These are phyloP conservation scores for Norana najaformis DNA, from an alignment of 2,888 invertebrate species.

Conservation along the genomic window DNA sequence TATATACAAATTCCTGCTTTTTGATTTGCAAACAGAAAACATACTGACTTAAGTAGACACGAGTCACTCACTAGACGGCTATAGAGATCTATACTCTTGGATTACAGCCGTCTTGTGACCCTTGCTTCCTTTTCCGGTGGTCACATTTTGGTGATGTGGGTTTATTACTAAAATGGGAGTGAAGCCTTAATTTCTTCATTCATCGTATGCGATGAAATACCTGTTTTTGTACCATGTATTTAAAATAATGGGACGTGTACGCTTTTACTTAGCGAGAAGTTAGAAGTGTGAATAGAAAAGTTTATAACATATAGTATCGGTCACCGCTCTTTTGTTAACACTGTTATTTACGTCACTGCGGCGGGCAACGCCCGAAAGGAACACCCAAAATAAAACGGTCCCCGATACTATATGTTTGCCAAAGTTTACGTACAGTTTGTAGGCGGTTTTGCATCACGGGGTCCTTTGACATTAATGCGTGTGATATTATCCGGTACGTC, in stretches of 20 bases:
- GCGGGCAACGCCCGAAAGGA: no score
- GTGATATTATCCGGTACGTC: neutral
- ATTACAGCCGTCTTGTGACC: neutral
- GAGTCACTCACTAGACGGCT: no score
- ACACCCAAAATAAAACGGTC: no score
- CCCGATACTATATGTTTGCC: no score
- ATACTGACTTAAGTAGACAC: no score
- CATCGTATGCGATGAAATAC: neutral
- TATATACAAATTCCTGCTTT: no score
- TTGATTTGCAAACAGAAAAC: no score
- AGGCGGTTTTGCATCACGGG: neutral
- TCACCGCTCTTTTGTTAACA: no score
- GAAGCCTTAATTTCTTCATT: neutral
- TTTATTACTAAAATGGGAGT: neutral
- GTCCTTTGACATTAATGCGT: neutral
- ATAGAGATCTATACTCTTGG: neutral
- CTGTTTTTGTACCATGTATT: neutral
- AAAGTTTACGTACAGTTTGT: no score
- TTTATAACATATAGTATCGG: no score
- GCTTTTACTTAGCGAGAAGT: neutral
- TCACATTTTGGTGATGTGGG: neutral
- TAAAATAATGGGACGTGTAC: neutral
- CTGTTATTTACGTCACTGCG: no score
- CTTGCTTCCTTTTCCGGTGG: neutral
- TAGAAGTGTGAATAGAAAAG: no score